phyloP scores from a whole-genome alignment of 2,888 invertebrate genomes.

The Achlya flavicornis region DNA sequence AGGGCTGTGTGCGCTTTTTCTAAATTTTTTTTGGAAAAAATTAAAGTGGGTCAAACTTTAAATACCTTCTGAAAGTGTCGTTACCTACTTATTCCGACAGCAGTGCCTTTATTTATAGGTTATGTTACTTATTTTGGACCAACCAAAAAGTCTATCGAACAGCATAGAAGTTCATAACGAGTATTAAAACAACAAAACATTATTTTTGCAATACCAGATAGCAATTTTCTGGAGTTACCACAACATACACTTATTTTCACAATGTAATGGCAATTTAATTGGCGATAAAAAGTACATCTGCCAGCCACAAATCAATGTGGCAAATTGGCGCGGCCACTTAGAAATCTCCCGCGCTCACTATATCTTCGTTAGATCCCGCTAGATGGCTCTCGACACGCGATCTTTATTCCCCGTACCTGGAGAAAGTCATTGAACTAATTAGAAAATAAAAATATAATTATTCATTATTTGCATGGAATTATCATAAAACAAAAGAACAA shows the following conservation, averaged over 20 bases:
- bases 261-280: constrained; percentile 49
- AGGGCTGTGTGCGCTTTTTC: no score
- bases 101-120: no score
- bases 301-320: constrained; percentile 63
- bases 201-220: not conserved
- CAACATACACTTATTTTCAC: constrained; percentile 28
- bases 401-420: constrained; percentile 22
- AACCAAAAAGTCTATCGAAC: no score
- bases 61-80: no score
- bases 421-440: constrained; percentile 13
- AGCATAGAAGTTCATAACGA: no score
- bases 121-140: no score
- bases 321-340: constrained; percentile 35
- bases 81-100: no score
- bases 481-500: no score
- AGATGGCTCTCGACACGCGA: constrained; percentile 69
- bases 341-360: constrained; percentile 50
- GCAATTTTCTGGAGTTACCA: not conserved
- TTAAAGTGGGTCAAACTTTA: no score
- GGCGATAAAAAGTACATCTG: constrained; percentile 51
- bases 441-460: not conserved
- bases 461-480: no score
- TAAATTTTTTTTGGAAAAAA: no score
- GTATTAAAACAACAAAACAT: not conserved
- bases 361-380: constrained; percentile 64